Conservation (phyloP, 2,113 vertebrate species). For the Pollachius pollachius region DNA sequence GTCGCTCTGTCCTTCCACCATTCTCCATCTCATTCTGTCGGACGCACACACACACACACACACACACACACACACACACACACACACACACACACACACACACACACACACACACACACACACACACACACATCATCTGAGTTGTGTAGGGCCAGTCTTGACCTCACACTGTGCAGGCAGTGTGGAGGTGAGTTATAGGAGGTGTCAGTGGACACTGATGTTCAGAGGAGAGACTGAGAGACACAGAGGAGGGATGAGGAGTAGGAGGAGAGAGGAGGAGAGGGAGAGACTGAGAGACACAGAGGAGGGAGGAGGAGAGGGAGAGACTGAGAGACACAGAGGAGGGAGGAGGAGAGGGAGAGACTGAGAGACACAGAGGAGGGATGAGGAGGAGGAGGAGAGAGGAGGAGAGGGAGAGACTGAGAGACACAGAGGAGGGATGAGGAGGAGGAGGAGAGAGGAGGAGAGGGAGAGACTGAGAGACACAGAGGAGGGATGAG, state of each 20-base stretch:
- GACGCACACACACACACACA: not conserved
- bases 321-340: too few relatives aligned
- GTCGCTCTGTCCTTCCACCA: not conserved
- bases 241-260: not conserved
- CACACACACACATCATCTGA: conserved; percentile 35
- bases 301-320: not conserved
- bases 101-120: conserved; percentile 6
- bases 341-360: not conserved
- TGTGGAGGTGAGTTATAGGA: conserved; percentile 55
- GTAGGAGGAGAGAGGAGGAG: not conserved
- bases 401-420: too few relatives aligned
- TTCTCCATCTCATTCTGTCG: conserved; percentile 1
- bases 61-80: not conserved
- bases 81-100: conserved; percentile 1
- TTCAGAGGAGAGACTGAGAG: conserved; percentile 39
- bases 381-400: too few relatives aligned
- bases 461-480: too few relatives aligned
- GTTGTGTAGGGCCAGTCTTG: conserved; percentile 13
- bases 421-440: too few relatives aligned
- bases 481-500: too few relatives aligned
- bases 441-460: too few relatives aligned
- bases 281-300: too few relatives aligned
- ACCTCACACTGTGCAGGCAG: conserved; percentile 19
- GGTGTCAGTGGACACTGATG: conserved; percentile 65
- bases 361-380: not conserved